Base-by-base conservation (phyloP, 2,888 invertebrate species). In the Andrena marginata region DNA sequence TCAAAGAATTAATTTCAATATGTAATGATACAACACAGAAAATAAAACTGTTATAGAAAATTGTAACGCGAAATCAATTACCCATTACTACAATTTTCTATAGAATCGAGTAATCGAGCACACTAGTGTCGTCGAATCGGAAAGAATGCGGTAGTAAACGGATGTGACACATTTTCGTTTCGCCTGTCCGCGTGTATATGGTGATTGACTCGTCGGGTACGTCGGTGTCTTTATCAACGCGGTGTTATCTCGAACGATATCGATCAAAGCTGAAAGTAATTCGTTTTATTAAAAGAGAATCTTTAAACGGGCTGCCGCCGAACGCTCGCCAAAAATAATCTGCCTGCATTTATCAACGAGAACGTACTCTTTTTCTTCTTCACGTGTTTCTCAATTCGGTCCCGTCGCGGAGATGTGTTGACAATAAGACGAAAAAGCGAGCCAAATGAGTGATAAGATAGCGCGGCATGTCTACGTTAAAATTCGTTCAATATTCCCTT, bases 181-280 rank as follows among this genome's bases (percentile, higher is more conserved):
- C 62, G 26, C 48, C 33, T 33, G 31, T 48, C 33, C 59, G 56
- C 31, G n/a, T 26, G 16, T 29, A 33, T 23, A 56, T 59, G 20
- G 35, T 65, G 35, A 42, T 59, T 63, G 62, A 42, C 26, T 62
- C 48, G 65, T 33, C 56, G 64, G 20, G 48, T 49, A 8, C 31
- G 5, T 13, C 62, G 48, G 56, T 20, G n/a, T 26, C 51, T 65
- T 79, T 82, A 79, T 79, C 74, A 60, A 62, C 42, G 59, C n/a
- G 49, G 26, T 59, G 35, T 79, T 82, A 82, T 82, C 79, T 70
- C 8, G 8, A 4, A 20, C 48, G 70, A 79, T 82, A 82, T 42
- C 49, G 67, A 82, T 82, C 79, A 65, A 59, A 67, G 33, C 56
- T 56, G 78, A 33, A 67, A 70, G 59, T 62, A 79, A 70, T 74